phyloP scores from a whole-genome alignment of 2,888 invertebrate species.

The Ophraella communa region DNA sequence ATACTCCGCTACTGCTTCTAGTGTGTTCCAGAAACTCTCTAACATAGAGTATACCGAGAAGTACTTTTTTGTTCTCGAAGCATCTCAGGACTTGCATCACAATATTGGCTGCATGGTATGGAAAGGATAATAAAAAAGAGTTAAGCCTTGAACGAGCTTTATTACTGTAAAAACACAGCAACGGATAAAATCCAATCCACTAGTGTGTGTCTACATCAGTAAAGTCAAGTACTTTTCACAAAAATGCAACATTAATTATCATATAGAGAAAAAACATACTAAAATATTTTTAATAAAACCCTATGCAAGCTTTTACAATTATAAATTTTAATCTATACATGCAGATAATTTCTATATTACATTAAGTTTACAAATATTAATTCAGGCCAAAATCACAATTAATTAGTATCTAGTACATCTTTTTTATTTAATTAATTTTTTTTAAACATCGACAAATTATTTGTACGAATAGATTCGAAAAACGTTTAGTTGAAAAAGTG shows the following conservation, averaged over 20 bases:
- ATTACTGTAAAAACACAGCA: slow-evolving; percentile 46
- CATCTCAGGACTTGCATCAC: no score
- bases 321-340: slow-evolving; percentile 49
- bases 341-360: slow-evolving; percentile 55
- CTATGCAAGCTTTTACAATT: slow-evolving; percentile 58
- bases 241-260: slow-evolving; percentile 57
- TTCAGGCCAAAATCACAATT: slow-evolving; percentile 57
- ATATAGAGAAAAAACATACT: slow-evolving; percentile 57
- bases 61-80: background rate
- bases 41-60: no score
- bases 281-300: slow-evolving; percentile 57
- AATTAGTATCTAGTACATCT: slow-evolving; percentile 50
- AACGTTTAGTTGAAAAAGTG: slow-evolving; percentile 37
- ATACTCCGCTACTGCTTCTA: no score
- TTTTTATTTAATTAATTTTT: no score
- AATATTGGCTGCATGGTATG: no score
- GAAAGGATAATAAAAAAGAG: slow-evolving; percentile 28
- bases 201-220: slow-evolving; percentile 44
- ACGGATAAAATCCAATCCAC: slow-evolving; percentile 23
- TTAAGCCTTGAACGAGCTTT: slow-evolving; percentile 47
- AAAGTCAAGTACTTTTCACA: slow-evolving; percentile 49
- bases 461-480: slow-evolving; percentile 49
- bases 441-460: slow-evolving; percentile 42
- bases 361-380: slow-evolving; percentile 54
- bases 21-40: no score